phyloP scores from a whole-genome alignment of 1,140 invertebrate species.

The Drosophila repletoides region DNA sequence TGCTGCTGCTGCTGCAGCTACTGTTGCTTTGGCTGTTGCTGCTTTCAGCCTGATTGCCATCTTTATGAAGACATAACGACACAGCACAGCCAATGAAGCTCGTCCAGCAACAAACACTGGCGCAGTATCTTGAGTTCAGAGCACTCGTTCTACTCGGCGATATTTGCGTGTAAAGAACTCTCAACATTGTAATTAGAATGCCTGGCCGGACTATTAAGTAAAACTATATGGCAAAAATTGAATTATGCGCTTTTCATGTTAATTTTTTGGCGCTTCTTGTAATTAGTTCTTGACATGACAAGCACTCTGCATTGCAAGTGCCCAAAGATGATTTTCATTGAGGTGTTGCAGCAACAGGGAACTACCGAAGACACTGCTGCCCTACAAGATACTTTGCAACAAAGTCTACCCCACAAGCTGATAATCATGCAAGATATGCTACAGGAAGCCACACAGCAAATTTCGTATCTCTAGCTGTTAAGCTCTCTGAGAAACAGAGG shows the following conservation, averaged over 20 bases:
- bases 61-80: conserved; percentile 81
- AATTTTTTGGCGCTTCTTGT: conserved; percentile 45
- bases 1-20: too few species aligned
- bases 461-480: too few species aligned
- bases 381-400: too few species aligned
- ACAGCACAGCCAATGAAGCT: conserved; percentile 25
- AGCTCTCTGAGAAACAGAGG: too few species aligned
- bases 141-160: neutral
- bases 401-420: too few species aligned
- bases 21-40: conserved; percentile 11
- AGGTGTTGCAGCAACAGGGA: neutral
- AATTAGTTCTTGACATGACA: conserved; percentile 40
- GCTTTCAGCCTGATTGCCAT: conserved; percentile 62
- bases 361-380: too few species aligned
- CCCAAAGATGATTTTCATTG: neutral
- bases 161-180: conserved; percentile 23
- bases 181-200: conserved; percentile 64
- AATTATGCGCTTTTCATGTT: conserved; percentile 52
- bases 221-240: conserved; percentile 24
- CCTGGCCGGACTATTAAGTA: conserved; percentile 35
- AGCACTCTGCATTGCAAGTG: too few species aligned
- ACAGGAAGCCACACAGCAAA: too few species aligned
- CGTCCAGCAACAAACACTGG: conserved; percentile 6
- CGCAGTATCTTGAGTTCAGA: conserved; percentile 1
- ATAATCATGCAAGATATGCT: too few species aligned